Percentiles rank a stretch among this genome's conserved stretches.
phyloP scores from a whole-genome alignment of 2,888 invertebrate genomes.

The Dynastes hyllus region DNA sequence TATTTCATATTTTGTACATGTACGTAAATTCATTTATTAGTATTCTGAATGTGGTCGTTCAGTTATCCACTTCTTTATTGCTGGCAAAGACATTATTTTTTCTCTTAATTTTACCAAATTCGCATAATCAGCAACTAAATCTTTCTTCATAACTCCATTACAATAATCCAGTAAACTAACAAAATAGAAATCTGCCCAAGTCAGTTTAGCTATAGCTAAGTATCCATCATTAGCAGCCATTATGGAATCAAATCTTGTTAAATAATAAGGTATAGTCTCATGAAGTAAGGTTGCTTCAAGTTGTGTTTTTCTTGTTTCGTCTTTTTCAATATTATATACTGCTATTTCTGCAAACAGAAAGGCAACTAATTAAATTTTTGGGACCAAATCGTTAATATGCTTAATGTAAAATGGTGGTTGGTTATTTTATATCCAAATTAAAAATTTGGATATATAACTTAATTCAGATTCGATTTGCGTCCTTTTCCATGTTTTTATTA shows the following conservation, averaged over 20 bases:
- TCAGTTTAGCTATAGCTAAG: constrained; percentile 67
- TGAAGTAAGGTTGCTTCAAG: constrained; percentile 71
- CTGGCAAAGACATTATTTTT: constrained; percentile 73
- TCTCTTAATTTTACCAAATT: constrained; percentile 74
- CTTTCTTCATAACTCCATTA: constrained; percentile 74
- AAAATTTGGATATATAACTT: too few species aligned
- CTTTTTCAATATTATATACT: constrained; percentile 66
- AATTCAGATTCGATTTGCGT: too few species aligned
- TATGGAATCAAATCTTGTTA: constrained; percentile 74
- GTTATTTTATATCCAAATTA: too few species aligned
- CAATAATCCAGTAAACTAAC: constrained; percentile 76
- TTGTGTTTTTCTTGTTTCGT: constrained; percentile 71
- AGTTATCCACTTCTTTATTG: constrained; percentile 78
- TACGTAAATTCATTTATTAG: constrained; percentile 42
- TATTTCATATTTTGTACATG: constrained; percentile 12
- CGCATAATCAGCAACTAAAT: constrained; percentile 75
- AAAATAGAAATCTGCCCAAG: constrained; percentile 79
- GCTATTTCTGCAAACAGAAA: constrained; percentile 50
- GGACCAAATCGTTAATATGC: too few species aligned
- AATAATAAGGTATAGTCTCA: constrained; percentile 74
- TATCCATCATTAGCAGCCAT: constrained; percentile 73
- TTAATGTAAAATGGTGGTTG: too few species aligned
- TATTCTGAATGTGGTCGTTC: constrained; percentile 72
- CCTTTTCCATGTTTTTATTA: too few species aligned
- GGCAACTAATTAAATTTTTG: neutral